Conservation (phyloP, 2,113 vertebrate species). For the Struthidea cinerea region DNA sequence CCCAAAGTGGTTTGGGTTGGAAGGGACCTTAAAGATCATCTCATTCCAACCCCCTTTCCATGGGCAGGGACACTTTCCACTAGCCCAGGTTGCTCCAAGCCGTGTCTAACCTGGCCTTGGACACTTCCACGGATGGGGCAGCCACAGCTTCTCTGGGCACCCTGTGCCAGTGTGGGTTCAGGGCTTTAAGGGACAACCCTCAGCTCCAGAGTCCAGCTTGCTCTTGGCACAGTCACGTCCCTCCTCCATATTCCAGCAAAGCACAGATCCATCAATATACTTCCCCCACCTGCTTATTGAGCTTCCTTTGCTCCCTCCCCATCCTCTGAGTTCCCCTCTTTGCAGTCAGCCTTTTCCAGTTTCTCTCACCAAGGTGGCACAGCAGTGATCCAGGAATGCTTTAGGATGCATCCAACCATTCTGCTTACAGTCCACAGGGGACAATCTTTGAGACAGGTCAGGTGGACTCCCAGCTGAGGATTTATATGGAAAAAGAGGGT, state of each 20-base stretch:
- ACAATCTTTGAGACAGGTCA: neutral
- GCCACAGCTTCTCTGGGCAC: neutral
- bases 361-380: neutral
- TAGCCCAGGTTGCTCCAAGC: neutral
- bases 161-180: neutral
- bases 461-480: neutral
- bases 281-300: neutral
- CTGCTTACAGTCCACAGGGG: neutral
- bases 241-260: neutral
- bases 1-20: neutral
- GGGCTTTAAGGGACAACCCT: neutral
- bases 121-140: neutral
- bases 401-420: neutral
- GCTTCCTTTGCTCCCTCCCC: neutral
- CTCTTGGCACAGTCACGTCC: neutral
- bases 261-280: neutral
- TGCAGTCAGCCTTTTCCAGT: neutral
- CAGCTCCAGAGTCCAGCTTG: neutral
- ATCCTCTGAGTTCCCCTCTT: neutral
- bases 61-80: neutral
- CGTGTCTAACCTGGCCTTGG: rapidly evolving
- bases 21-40: neutral
- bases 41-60: neutral
- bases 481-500: neutral
- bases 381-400: neutral